Evolutionary conservation across 2,888 invertebrate species (phyloP).

Genomic region (Plusia festucae): DNA sequence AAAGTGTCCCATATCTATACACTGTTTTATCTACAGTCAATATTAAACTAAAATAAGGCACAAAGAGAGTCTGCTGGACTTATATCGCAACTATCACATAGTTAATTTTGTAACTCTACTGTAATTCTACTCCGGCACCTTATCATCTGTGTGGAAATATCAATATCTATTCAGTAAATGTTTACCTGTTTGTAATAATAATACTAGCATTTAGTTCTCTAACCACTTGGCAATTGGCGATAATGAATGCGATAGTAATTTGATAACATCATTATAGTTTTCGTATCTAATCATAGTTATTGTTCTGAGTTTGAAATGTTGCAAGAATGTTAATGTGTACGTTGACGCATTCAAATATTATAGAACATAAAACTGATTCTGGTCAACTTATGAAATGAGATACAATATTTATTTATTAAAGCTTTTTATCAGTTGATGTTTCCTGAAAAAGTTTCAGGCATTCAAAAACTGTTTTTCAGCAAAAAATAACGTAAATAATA

Average conservation of each 20-base stretch:
- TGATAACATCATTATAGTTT: constrained; percentile 38
- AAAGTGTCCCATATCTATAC: constrained; percentile 59
- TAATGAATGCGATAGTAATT: constrained; percentile 20
- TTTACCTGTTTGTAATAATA: constrained; percentile 40
- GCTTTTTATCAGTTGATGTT: too few relatives aligned
- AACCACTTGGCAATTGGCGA: constrained; percentile 27
- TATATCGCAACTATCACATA: constrained; percentile 10
- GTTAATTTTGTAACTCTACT: constrained; percentile 20
- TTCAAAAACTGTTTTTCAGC: too few relatives aligned
- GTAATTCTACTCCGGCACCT: constrained; percentile 42
- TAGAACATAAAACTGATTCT: not conserved
- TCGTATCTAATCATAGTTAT: constrained; percentile 41
- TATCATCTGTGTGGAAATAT: constrained; percentile 50
- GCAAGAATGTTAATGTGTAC: constrained; percentile 29
- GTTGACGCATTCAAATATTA: constrained; percentile 12
- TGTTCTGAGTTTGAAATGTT: constrained; percentile 23
- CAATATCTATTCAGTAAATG: constrained; percentile 56
- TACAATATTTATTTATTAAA: too few relatives aligned
- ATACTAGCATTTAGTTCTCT: constrained; percentile 21
- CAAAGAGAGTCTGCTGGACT: constrained; percentile 6
- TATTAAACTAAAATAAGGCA: constrained; percentile 33
- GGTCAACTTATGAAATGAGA: too few relatives aligned
- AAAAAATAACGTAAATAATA: too few relatives aligned
- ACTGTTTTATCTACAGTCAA: constrained; percentile 54
- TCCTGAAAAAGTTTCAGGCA: too few relatives aligned